Base-by-base conservation (phyloP, 2,888 invertebrate genomes). In the Noctua janthe region DNA sequence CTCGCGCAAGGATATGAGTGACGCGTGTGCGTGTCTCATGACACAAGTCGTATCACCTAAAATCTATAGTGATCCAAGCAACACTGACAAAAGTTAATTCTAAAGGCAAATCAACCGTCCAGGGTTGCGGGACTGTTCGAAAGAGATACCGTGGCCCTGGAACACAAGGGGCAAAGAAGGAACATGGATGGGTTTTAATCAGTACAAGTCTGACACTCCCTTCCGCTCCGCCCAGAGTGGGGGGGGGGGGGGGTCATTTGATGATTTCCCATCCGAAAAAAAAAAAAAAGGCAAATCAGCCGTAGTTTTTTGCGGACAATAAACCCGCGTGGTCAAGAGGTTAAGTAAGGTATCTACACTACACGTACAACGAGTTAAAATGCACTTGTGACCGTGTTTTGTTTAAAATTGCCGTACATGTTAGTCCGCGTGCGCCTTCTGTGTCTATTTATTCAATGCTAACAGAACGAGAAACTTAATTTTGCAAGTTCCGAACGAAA, bases 401-500 rank as follows among this genome's bases (percentile, higher is more conserved):
- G 47, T 47, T 29, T 17, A 69, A 39, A 2, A 29, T 69, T n/a
- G 67, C 13, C 3, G 7, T 13, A n/a, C 1, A 8, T n/a, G 10
- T 7, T 7, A 47, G 0, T 29, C 8, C 4, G 7, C 15, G 15
- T 29, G n/a, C 8, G 47, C 56, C 75, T 80, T 80, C 82, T 80
- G 75, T 5, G 3, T 0, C 3, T 29, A 23, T 11, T 5, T 51
- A 20, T 20, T 67, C 56, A 15, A 13, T 59, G 56, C 7, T 35
- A 51, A 71, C 56, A 15, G 23, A 39, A 79, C 35, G 54, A 77
- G 77, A 77, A 86, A 85, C 86, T 86, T 85, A 86, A 86, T 85
- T 86, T 83, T 43, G 51, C 71, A 66, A 86, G 79, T 83, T 85
- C 51, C 66, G n/a, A 29, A 23, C 79, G 69, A 71, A 85, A 80